Conservation (phyloP, 2,888 invertebrate genomes). For the Ormyrus pomaceus region DNA sequence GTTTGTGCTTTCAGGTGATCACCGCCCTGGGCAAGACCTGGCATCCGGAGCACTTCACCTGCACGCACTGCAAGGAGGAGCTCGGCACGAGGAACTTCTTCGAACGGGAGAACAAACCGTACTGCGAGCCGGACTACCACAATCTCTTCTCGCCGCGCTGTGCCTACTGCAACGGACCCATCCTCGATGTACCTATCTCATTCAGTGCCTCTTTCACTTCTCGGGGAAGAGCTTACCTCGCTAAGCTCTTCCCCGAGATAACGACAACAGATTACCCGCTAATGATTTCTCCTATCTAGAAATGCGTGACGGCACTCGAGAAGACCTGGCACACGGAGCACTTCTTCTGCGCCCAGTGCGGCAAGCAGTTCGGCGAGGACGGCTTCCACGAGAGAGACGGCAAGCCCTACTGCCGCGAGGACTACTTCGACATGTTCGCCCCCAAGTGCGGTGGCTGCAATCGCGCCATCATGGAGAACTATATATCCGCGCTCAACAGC, state of each 20-base stretch:
- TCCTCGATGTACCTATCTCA: slow-evolving; percentile 90
- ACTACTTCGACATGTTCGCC: slow-evolving; percentile 98
- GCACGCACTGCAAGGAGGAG: slow-evolving; percentile 97
- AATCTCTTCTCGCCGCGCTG: slow-evolving; percentile 98
- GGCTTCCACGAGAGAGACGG: slow-evolving; percentile 98
- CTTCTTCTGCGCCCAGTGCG: slow-evolving; percentile 98
- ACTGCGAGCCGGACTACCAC: slow-evolving; percentile 99
- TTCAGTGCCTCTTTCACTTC: no score
- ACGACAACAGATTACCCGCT: no score
- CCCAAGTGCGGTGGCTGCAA: slow-evolving; percentile 98
- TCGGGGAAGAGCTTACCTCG: no score
- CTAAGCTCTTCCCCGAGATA: no score
- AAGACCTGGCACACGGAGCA: slow-evolving; percentile 99
- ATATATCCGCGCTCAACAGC: slow-evolving; percentile 96
- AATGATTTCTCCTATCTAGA: slow-evolving; percentile 78
- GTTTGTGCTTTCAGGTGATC: slow-evolving; percentile 81
- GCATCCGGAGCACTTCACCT: slow-evolving; percentile 99
- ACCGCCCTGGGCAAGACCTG: slow-evolving; percentile 98
- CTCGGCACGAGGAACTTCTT: slow-evolving; percentile 99
- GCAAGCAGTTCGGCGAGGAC: slow-evolving; percentile 97
- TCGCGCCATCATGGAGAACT: slow-evolving; percentile 97
- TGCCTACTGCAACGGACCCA: slow-evolving; percentile 98
- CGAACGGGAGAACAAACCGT: slow-evolving; percentile 96
- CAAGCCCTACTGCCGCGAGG: slow-evolving; percentile 96
- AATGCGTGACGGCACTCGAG: slow-evolving; percentile 98